Evolutionary conservation across 2,888 invertebrate species (phyloP).

Genomic region (Piscicola geometra): DNA sequence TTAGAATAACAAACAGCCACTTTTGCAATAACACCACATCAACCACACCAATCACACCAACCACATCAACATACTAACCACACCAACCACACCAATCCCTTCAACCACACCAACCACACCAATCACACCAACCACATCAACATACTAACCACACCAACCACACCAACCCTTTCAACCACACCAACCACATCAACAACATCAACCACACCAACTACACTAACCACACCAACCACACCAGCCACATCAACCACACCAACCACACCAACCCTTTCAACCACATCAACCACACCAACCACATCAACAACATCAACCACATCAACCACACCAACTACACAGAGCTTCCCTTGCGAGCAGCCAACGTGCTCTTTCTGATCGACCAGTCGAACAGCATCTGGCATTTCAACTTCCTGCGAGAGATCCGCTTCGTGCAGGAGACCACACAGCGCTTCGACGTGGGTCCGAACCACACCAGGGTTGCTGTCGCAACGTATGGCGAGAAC

Average conservation of each 20-base stretch:
- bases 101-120: neutral
- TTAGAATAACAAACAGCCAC: neutral
- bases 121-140: neutral
- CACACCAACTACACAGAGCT: constrained; percentile 15
- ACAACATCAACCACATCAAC: constrained; percentile 8
- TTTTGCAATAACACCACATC: neutral
- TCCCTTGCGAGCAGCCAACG: constrained; percentile 44
- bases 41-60: neutral
- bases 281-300: neutral
- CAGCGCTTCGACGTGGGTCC: constrained; percentile 46
- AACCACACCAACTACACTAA: neutral
- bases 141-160: neutral
- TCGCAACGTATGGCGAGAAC: constrained; percentile 44
- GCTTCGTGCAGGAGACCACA: constrained; percentile 47
- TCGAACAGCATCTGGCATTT: constrained; percentile 47
- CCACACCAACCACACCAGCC: neutral
- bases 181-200: neutral
- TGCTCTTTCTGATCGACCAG: constrained; percentile 47
- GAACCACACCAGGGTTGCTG: constrained; percentile 47
- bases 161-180: neutral
- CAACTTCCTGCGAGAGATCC: constrained; percentile 48
- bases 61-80: too few relatives aligned
- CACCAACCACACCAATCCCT: neutral
- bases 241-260: neutral
- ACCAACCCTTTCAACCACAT: neutral